Evolutionary conservation across 2,113 vertebrate genomes (phyloP).

Genomic region (Glaucomys volans): DNA sequence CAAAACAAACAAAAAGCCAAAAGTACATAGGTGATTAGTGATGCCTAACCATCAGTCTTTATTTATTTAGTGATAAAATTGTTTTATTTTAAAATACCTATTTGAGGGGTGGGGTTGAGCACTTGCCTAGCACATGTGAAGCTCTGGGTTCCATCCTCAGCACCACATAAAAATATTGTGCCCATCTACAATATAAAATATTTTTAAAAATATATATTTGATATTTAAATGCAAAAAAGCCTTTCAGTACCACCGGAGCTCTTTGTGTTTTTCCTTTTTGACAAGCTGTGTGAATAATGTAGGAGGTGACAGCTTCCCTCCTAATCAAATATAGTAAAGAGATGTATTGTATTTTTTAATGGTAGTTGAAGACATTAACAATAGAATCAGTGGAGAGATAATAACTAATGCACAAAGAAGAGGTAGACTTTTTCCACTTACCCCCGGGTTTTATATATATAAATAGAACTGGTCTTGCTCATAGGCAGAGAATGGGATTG

Average conservation of each 20-base stretch:
- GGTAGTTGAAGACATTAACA: constrained; percentile 58
- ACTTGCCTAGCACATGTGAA: too few species aligned
- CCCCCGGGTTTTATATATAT: neutral
- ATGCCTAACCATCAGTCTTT: neutral
- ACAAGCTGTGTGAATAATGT: constrained; percentile 60
- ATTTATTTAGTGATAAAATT: neutral
- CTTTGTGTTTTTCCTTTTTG: constrained; percentile 50
- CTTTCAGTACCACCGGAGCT: constrained; percentile 26
- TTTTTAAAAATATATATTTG: neutral
- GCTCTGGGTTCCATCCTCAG: too few species aligned
- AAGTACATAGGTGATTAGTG: neutral
- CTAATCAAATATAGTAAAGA: constrained; percentile 65
- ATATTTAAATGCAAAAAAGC: constrained; percentile 41
- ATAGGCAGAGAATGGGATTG: constrained; percentile 28
- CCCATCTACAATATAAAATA: too few species aligned
- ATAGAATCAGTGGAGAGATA: constrained; percentile 56
- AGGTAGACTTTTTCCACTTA: constrained; percentile 7
- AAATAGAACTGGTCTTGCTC: constrained; percentile 56
- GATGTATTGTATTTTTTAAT: constrained; percentile 53
- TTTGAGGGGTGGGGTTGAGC: neutral
- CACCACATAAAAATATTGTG: too few species aligned
- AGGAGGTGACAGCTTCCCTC: constrained; percentile 57
- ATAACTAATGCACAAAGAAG: constrained; percentile 57
- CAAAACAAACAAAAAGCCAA: neutral
- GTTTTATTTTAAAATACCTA: neutral